These are phyloP conservation scores for Phaenicophaeus curvirostris DNA, from an alignment of 2,797 vertebrate species.

Conservation along the genomic window DNA sequence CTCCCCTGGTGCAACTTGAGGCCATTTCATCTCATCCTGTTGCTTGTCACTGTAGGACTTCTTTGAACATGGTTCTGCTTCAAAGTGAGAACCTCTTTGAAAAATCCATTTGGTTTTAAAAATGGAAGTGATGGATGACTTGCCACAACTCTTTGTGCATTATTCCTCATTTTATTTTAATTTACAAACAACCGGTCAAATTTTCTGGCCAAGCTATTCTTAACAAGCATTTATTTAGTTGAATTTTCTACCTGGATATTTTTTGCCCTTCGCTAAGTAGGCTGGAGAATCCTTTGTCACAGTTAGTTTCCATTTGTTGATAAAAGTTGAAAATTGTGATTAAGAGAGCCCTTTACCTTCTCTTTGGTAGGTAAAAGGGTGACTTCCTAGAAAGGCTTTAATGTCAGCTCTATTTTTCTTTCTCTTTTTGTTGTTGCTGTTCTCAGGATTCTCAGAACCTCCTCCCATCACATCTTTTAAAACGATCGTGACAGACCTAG, in stretches of 20 bases:
- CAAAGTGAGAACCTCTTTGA: neutral
- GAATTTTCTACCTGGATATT: neutral
- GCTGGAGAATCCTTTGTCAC: neutral
- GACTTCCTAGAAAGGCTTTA: neutral
- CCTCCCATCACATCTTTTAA: rapidly evolving
- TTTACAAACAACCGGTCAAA: neutral
- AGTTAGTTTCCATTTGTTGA: neutral
- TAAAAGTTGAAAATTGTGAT: neutral
- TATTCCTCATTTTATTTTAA: neutral
- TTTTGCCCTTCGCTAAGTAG: neutral
- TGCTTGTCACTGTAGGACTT: neutral
- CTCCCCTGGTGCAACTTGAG: too few relatives aligned
- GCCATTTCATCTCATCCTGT: too few relatives aligned
- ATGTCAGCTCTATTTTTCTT: neutral
- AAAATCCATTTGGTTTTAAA: neutral
- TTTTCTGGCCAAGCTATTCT: neutral
- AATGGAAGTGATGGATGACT: neutral
- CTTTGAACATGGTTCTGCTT: neutral
- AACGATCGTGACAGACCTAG: neutral
- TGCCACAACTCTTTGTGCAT: neutral
- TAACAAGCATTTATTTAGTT: neutral
- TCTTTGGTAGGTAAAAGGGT: neutral
- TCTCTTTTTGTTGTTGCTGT: neutral
- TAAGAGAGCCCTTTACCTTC: neutral
- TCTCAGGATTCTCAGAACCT: neutral